Base-by-base conservation (phyloP, 2,797 vertebrate genomes). In the Myotis planiceps region DNA sequence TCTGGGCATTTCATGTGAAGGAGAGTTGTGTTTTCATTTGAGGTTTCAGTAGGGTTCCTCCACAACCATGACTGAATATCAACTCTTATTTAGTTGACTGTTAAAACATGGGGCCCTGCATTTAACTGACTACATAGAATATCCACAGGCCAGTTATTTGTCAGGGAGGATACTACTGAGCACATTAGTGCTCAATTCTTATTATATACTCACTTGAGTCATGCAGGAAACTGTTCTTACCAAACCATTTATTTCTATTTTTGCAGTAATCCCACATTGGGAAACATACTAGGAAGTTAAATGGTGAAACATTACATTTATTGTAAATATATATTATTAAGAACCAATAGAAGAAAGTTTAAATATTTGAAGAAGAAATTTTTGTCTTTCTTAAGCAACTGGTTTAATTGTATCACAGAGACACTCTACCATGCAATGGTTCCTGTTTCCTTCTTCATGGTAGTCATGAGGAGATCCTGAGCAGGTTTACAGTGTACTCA, bases 311-410 rank as follows among this genome's bases (percentile, higher is more conserved):
- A 1, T 90, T 88, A 42, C 16, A 81, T 87, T 95, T 92, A 29
- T 47, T 83, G 0, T 60, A 65, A 92, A 15, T 90, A 34, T 88
- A 34, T 49, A 66, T 85, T 84, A 34, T 27, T 63, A 16, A 90
- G 25, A 18, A 94, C 13, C 5, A 74, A 93, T 8, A 51, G 25
- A 16, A 93, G 12, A 92, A 39, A 69, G 42, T 72, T 76, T 66
- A 32, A 89, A 88, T 80, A 72, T 79, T 47, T 75, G 34, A 86
- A 71, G 14, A 95, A 82, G 60, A 92, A 39, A 23, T 85, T 21
- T 88, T 39, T 63, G 3, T 10, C 55, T 93, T 78, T 84, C 29
- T 74, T 92, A 94, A 51, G 37, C 34, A 94, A 60, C 18, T 13
- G 1, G 19, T 75, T 94, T 81, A 55, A 85, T 88, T 93, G 21